A percentile compares a stretch with the other conserved stretches of the same genome.
These are phyloP conservation scores for Bellardia pandia DNA, from an alignment of 2,888 invertebrate genomes.

Conservation along the genomic window DNA sequence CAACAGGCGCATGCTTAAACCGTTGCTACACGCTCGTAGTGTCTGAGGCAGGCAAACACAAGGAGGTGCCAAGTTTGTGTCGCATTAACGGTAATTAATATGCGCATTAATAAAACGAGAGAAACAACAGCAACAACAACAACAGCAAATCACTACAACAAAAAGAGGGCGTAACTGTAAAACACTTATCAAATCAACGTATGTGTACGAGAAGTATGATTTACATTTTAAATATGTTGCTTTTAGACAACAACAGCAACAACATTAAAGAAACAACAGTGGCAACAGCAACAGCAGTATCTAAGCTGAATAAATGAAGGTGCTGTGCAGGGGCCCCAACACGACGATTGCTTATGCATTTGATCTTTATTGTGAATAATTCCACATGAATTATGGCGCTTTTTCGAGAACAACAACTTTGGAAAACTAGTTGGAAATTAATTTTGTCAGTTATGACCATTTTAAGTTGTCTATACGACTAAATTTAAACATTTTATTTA, in stretches of 20 bases:
- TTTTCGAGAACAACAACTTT: slow-evolving; percentile 57
- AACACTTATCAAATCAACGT: slow-evolving; percentile 66
- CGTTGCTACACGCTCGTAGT: background rate
- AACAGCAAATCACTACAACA: slow-evolving; percentile 1
- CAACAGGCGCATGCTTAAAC: slow-evolving; percentile 54
- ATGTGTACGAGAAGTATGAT: slow-evolving; percentile 46
- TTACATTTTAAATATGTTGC: slow-evolving; percentile 58
- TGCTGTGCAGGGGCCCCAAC: background rate
- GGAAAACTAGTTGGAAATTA: slow-evolving; percentile 50
- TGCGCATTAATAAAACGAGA: slow-evolving; percentile 73
- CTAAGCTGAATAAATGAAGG: too few species aligned
- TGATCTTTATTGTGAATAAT: slow-evolving; percentile 49
- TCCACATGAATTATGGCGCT: slow-evolving; percentile 43
- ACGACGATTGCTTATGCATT: slow-evolving; percentile 33
- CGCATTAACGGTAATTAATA: slow-evolving; percentile 77
- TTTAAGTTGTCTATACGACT: slow-evolving; percentile 47
- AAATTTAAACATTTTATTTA: slow-evolving; percentile 20
- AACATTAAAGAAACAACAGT: background rate
- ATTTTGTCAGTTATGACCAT: slow-evolving; percentile 60
- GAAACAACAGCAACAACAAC: slow-evolving; percentile 30
- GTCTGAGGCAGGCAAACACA: slow-evolving; percentile 31
- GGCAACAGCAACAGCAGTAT: background rate
- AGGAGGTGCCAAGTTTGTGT: slow-evolving; percentile 74
- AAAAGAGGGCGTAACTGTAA: slow-evolving; percentile 70
- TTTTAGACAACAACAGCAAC: background rate